phyloP scores from a whole-genome alignment of 2,113 vertebrate species.

The Colius striatus region DNA sequence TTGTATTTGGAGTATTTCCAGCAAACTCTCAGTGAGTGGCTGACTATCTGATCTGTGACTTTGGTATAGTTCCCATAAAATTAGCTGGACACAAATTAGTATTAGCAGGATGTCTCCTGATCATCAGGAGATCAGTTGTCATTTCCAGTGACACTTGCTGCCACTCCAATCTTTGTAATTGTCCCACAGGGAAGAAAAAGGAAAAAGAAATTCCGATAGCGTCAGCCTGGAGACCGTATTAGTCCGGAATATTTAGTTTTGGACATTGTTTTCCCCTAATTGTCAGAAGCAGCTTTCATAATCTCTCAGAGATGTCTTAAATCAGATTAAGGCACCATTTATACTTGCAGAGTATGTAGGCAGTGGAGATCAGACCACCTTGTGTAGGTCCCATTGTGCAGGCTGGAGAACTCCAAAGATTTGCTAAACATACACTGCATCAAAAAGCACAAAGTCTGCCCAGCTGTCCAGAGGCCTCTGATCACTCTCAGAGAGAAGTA shows the following conservation, averaged over 20 bases:
- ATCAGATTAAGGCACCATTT: background rate
- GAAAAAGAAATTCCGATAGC: background rate
- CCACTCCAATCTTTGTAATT: background rate
- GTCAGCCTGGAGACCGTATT: background rate
- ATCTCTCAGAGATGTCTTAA: background rate
- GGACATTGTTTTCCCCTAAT: background rate
- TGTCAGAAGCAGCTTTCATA: background rate
- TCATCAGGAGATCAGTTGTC: background rate
- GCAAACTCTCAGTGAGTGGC: background rate
- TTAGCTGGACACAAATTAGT: background rate
- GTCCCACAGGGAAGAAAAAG: background rate
- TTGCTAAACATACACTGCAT: accelerated
- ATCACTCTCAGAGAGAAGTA: background rate
- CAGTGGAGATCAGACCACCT: background rate
- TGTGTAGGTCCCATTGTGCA: background rate
- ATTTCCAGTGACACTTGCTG: background rate
- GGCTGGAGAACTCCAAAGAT: background rate
- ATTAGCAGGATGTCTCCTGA: background rate
- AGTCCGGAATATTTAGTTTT: background rate
- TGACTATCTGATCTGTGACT: background rate
- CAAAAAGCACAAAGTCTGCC: background rate
- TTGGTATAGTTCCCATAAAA: background rate
- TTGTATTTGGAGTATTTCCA: background rate
- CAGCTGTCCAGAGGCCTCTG: background rate
- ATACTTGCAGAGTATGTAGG: background rate